These are phyloP conservation scores for Tricholauxania praeusta DNA, from an alignment of 2,888 invertebrate genomes.

Conservation along the genomic window DNA sequence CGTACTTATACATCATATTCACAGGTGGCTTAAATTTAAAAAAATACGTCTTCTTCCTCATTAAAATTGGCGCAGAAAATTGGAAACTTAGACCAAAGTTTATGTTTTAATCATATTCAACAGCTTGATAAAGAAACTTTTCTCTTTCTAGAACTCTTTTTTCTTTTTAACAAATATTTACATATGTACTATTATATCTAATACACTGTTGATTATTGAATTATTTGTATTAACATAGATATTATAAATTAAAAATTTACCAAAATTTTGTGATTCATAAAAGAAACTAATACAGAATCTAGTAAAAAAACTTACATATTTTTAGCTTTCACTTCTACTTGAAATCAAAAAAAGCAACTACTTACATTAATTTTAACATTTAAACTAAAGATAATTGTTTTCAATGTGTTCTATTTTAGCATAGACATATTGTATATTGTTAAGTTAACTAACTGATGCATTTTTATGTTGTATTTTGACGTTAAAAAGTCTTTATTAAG, in stretches of 20 bases:
- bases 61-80: conserved; percentile 6
- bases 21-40: conserved; percentile 58
- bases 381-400: too few relatives aligned
- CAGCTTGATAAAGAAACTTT: neutral
- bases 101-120: neutral
- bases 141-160: neutral
- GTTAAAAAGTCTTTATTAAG: too few relatives aligned
- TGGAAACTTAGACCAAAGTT: conserved; percentile 1
- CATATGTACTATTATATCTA: neutral
- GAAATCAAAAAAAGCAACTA: neutral
- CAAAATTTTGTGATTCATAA: conserved; percentile 24
- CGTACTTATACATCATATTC: conserved; percentile 58
- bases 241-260: conserved; percentile 4
- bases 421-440: too few relatives aligned
- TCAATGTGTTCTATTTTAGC: too few relatives aligned
- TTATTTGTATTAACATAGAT: neutral
- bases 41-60: conserved; percentile 8
- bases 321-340: neutral
- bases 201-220: neutral
- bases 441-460: too few relatives aligned
- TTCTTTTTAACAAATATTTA: conserved; percentile 10
- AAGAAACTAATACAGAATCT: conserved; percentile 3
- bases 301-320: neutral
- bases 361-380: too few relatives aligned
- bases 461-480: too few relatives aligned